Conservation (phyloP, 2,113 vertebrate species). For the Brachyistius frenatus region DNA sequence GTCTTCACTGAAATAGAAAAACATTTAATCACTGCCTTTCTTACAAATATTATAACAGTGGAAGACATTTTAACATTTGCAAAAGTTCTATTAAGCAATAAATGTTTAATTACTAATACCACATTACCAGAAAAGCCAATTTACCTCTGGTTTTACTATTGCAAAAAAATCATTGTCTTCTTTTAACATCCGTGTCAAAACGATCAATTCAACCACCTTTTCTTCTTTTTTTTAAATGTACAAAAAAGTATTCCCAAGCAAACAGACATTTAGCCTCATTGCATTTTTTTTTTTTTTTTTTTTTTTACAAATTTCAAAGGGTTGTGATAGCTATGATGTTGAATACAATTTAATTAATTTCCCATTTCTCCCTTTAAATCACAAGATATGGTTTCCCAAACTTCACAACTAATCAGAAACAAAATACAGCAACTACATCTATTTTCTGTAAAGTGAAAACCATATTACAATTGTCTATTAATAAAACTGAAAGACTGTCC, state of each 20-base stretch:
- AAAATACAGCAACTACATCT: background rate
- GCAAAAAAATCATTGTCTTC: background rate
- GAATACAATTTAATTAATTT: background rate
- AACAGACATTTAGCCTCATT: constrained; percentile 9
- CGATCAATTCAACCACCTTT: background rate
- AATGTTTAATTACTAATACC: background rate
- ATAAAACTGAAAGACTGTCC: constrained; percentile 37
- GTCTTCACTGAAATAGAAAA: constrained; percentile 33
- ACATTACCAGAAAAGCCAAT: constrained; percentile 5
- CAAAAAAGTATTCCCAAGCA: constrained; percentile 19
- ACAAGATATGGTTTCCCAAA: background rate
- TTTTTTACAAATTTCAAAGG: constrained; percentile 16
- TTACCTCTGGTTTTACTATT: background rate
- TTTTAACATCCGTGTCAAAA: background rate
- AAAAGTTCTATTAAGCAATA: constrained; percentile 2
- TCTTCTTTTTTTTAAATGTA: background rate
- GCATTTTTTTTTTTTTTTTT: constrained; percentile 15
- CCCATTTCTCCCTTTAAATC: constrained; percentile 6
- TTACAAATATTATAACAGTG: constrained; percentile 14
- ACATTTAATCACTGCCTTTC: constrained; percentile 41
- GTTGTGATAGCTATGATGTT: background rate
- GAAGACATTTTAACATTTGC: constrained; percentile 14
- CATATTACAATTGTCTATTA: constrained; percentile 5
- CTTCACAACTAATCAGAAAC: constrained; percentile 2
- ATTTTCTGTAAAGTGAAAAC: constrained; percentile 1